Evolutionary conservation across 2,797 vertebrate genomes (phyloP), one percentile per base, ranked within the genome.

Genomic region (Phaenicophaeus curvirostris): DNA sequence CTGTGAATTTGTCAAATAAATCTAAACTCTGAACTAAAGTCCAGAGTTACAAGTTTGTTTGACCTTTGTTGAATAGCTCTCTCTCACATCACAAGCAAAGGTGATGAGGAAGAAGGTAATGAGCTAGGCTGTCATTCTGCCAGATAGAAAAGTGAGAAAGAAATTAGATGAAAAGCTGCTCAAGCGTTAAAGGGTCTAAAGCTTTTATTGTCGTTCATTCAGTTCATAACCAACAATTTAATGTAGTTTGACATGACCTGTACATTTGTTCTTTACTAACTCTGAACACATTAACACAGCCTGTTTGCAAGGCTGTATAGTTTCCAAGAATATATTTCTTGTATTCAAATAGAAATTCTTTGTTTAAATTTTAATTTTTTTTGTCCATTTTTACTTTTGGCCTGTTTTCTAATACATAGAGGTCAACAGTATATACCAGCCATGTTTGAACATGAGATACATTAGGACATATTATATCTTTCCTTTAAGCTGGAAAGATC

Each of bases 171-270:
- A 96, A 96, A 97, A 96, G 8, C 54, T 97, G 78, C 31, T 96
- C 69, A 95, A 92, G 76, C 74, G 8, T 92, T 94, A 93, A 95
- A 76, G 6, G 50, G 69, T 93, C 65, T 67, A 68, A 96, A 95
- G 78, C 58, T 90, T 96, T 97, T 96, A 90, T 90, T 96, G 93
- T 92, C 78, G 95, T 94, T 97, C 73, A 91, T 97, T 97, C 93
- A 77, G 35, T 42, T 92, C 79, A 89, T 96, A 97, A 87, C 53
- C 93, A 95, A 93, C 61, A 94, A 72, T 73, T 96, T 97, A 96
- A 97, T 93, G 77, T 51, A 76, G 62, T 77, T 91, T 96, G 94
- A 95, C 83, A 93, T 90, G 83, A 76, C 71, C 92, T 95, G 71
- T 18, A 77, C 53, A 82, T 94, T 81, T 77, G 28, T 72, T 89